Base-by-base conservation (phyloP, 2,888 invertebrate species). In the Tridacna gigas region DNA sequence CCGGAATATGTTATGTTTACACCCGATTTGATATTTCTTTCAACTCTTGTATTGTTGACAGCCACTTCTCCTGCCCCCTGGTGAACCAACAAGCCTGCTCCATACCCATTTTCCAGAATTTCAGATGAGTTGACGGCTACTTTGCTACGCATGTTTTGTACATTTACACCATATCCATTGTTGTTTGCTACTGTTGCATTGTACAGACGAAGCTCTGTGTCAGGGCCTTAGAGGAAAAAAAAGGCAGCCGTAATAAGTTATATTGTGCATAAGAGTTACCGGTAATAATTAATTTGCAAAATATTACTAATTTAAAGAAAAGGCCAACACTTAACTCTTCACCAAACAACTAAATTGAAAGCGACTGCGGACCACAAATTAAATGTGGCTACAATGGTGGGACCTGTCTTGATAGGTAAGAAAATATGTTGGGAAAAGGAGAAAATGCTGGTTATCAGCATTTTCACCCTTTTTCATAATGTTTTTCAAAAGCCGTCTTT, bases 1-100 rank as follows among this genome's bases (percentile, higher is more conserved):
- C 99, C 99, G 4, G 97, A 97, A 84, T 98, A 98, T 0, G 99
- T 98, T 18, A 99, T 97, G 94, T 99, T 99, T 15, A 99, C 96
- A 0, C 99, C 99, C 92, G 89, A 87, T 51, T 91, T 90, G 22
- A 86, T 86, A 94, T 99, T 99, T 90, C 97, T 97, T 25, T 97
- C 97, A 89, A 99, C 97, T 91, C 97, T 96, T 88, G 98, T 98
- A 91, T 97, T 97, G 26, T 99, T 99, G 4, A 99, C 96, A 94
- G 99, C 98, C 0, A 99, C 96, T 94, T 99, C 98, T 0, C 98
- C 98, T 0, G 97, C 98, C 2, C 99, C 99, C 90, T 97, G 97
- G 0, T 97, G 96, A 1, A 99, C 96, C 92, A 98, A 97, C 5
- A 99, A 88, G 12, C 99, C 99, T 2, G 98, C 98, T 0, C 97